A percentile compares a stretch with the other conserved stretches of the same genome.
phyloP scores from a whole-genome alignment of 2,888 invertebrate genomes.

The Pemphredon lugubris region DNA sequence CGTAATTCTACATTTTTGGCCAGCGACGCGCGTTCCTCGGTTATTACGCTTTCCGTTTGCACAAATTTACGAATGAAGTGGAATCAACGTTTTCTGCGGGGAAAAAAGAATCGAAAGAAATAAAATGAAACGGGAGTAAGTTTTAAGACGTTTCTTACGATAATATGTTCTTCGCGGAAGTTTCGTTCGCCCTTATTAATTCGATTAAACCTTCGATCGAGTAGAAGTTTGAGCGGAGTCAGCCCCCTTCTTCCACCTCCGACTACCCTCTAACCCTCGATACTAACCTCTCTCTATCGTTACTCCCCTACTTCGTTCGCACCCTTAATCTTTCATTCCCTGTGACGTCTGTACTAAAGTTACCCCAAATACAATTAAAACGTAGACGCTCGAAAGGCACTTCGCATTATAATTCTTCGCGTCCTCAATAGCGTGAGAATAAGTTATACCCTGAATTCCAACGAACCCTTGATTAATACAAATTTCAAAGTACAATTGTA shows the following conservation, averaged over 20 bases:
- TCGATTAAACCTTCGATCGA: constrained; percentile 35
- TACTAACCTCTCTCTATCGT: constrained; percentile 24
- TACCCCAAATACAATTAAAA: constrained; percentile 40
- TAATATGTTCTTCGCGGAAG: constrained; percentile 12
- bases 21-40: too few relatives aligned
- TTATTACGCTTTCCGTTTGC: too few relatives aligned
- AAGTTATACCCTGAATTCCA: too few relatives aligned
- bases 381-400: constrained; percentile 23
- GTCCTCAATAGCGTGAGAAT: too few relatives aligned
- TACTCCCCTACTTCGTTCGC: constrained; percentile 44
- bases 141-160: constrained; percentile 7
- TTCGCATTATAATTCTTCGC: constrained; percentile 21
- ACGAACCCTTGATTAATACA: too few relatives aligned
- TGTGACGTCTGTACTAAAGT: constrained; percentile 41
- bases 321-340: constrained; percentile 48
- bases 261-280: neutral
- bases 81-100: too few relatives aligned
- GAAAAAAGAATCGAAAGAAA: too few relatives aligned
- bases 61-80: too few relatives aligned
- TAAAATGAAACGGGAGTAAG: too few relatives aligned
- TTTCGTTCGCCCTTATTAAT: constrained; percentile 38
- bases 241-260: neutral
- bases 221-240: constrained; percentile 20
- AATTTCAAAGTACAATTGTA: too few relatives aligned
- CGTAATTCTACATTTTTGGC: too few relatives aligned